Base-by-base conservation (phyloP, 2,888 invertebrate species). In the Epinotia brunnichana region DNA sequence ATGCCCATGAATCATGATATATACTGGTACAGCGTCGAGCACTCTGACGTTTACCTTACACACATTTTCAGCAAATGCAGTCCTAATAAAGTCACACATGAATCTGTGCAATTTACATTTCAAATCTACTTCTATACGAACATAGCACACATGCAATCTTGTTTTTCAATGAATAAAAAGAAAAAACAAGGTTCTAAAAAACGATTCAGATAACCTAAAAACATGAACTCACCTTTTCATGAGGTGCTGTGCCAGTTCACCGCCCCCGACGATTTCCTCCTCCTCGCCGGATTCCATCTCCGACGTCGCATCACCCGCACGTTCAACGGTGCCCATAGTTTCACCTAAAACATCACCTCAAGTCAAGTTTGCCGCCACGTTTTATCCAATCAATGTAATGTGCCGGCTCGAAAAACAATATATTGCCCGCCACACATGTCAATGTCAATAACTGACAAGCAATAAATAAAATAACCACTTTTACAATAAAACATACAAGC, bases 251-350 rank as follows among this genome's bases (percentile, higher is more conserved):
- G 92, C 86, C 79, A 90, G 81, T 83, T 92, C 91, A 56, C 94
- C 94, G 67, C 94, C 94, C 62, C 94, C 91, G 21, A 92, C 90
- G 59, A 93, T 93, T 81, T 94, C 95, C 78, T 94, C 95, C 70
- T 95, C 95, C 75, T 95, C 96, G 51, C 94, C 94, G 57, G 95
- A 95, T 84, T 96, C 96, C 81, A 95, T 89, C 76, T 95, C 95
- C 74, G 95, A 95, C 74, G 94, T 94, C 82, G 94, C 94, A 85
- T 95, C 95, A 75, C 94, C 95, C 81, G 94, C 94, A 79, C 94
- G 95, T 84, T 96, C 95, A 80, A 95, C 95, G 80, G 95, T 94
- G 89, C 95, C 94, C 95, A 95, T 96, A 86, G 79, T 87, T 76
- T 77, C 78, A 82, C 87, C 92, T 90, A 87, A 81, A 90, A 90